These are phyloP conservation scores for Ptilonorhynchus violaceus DNA, from an alignment of 2,113 vertebrate genomes.

Conservation along the genomic window DNA sequence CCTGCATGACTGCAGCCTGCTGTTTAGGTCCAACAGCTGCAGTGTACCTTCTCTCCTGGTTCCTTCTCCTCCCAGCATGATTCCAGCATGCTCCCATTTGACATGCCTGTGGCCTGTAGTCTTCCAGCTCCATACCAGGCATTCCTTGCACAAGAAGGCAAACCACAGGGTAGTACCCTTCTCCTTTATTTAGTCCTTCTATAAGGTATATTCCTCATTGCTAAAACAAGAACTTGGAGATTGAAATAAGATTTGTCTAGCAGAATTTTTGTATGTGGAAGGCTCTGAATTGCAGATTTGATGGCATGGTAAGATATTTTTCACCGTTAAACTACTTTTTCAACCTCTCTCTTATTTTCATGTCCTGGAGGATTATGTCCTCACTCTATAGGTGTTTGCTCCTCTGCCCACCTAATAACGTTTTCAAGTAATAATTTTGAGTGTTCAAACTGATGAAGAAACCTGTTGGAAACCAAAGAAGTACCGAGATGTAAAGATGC, in stretches of 20 bases:
- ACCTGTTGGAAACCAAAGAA: background rate
- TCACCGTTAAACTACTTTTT: background rate
- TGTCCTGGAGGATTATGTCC: background rate
- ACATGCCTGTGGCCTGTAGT: too few species aligned
- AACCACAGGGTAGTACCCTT: background rate
- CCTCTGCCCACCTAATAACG: background rate
- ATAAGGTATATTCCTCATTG: background rate
- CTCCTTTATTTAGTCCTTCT: background rate
- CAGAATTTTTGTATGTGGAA: background rate
- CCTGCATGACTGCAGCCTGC: background rate
- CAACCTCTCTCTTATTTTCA: background rate
- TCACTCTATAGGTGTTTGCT: background rate
- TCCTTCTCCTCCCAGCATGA: background rate
- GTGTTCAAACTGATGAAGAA: background rate
- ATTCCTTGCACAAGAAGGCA: background rate
- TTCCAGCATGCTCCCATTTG: rapidly evolving
- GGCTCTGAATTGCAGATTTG: background rate
- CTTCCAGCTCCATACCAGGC: background rate
- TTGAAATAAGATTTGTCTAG: background rate
- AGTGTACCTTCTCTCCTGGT: background rate
- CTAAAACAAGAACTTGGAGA: background rate
- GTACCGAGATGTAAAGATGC: background rate
- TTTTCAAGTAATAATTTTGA: background rate
- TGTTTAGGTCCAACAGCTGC: background rate
- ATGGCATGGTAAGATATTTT: background rate